phyloP scores from a whole-genome alignment of 2,888 invertebrate species.

The Cheilosia soror region DNA sequence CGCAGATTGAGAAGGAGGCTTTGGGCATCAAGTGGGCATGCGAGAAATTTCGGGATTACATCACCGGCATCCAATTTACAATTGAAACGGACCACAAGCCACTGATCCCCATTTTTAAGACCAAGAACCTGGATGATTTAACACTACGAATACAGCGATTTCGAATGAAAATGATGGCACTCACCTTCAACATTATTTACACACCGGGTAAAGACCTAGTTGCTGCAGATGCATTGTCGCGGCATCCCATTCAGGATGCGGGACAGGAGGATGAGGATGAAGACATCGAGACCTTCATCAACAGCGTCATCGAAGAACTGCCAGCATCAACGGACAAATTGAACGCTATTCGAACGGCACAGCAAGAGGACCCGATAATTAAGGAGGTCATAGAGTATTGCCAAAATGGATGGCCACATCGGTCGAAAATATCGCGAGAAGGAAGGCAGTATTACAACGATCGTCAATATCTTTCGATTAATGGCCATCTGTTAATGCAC shows the following conservation, averaged over 20 bases:
- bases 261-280: constrained; percentile 10
- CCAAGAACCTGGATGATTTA: too few relatives aligned
- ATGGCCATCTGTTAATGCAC: constrained; percentile 21
- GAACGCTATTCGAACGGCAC: constrained; percentile 14
- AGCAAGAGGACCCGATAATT: constrained; percentile 4
- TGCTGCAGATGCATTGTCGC: constrained; percentile 22
- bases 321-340: constrained; percentile 35
- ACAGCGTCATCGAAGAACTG: constrained; percentile 38
- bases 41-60: too few relatives aligned
- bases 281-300: constrained; percentile 37
- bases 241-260: constrained; percentile 8
- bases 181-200: not conserved
- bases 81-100: too few relatives aligned
- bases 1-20: too few relatives aligned
- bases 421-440: not conserved
- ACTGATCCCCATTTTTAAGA: too few relatives aligned
- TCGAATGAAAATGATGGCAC: not conserved
- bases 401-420: too few relatives aligned
- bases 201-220: constrained; percentile 26
- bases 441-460: constrained; percentile 26
- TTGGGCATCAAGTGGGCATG: too few relatives aligned
- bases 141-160: constrained; percentile 20
- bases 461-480: constrained; percentile 23
- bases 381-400: too few relatives aligned
- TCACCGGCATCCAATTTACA: too few relatives aligned